Base-by-base conservation (phyloP, 2,113 vertebrate genomes). In the Pseudorhombus dupliciocellatus region DNA sequence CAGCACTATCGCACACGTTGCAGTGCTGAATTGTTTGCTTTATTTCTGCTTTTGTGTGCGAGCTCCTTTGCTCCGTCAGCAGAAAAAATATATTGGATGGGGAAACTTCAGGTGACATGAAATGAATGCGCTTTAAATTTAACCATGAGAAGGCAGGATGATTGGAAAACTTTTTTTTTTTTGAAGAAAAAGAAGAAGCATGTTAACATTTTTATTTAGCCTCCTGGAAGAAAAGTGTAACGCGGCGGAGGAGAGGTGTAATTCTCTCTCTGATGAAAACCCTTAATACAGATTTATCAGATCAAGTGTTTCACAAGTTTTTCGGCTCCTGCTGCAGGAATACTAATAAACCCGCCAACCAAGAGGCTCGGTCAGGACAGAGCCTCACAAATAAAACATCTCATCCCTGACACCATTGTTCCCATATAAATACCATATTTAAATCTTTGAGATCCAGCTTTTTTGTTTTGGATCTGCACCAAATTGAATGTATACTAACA, bases 111-210 rank as follows among this genome's bases (percentile, higher is more conserved):
- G 59, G 73, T 84, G 72, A 87, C 79, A 78, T 86, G 69, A 87
- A 89, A 88, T 77, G 84, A 89, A 90, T 91, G 80, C 79, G 72
- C 87, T 87, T 83, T 87, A 87, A 87, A 91, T 91, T 75, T 80
- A 87, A 84, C 79, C 80, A 81, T 73, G 83, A 89, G 76, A 82
- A 77, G 79, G 31, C 65, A 63, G 70, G 80, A 81, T 86, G 87
- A 93, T 93, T 91, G 86, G 80, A 90, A 87, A 91, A 89, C 53
- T 87, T 90, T 34, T 8, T 44, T 42, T 42, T 42, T 88, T 82
- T 86, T n/a, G n/a, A n/a, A n/a, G n/a, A 37, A 40, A 40, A 40
- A 12, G 37, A 40, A 8, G 72, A 86, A 81, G 87, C 84, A 81
- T 80, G 68, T 81, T 28, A 73, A 87, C 84, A 71, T 85, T 76